Evolutionary conservation across 2,113 vertebrate species (phyloP).

Genomic region (Myanophis thanlyinensis): DNA sequence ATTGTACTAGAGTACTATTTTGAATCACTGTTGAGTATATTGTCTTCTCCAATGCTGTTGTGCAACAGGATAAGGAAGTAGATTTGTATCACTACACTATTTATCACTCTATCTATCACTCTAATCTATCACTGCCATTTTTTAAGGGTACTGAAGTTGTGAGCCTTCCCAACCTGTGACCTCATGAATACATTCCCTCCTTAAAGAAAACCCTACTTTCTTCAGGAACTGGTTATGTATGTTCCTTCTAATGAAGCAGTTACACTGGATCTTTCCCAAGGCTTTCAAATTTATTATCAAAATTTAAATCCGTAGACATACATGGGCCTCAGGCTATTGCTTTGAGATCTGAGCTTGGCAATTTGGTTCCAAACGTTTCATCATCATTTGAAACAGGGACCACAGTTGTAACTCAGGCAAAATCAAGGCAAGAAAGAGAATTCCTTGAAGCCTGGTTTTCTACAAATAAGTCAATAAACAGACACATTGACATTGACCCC

Average conservation of each 20-base stretch:
- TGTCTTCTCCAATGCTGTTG: not conserved
- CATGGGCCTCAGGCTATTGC: not conserved
- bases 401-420: no score
- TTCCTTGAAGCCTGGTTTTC: no score
- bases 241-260: not conserved
- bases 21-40: not conserved
- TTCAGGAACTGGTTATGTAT: not conserved
- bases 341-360: no score
- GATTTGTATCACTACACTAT: not conserved
- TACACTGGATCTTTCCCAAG: not conserved
- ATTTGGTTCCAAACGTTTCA: no score
- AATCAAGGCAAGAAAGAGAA: no score
- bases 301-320: not conserved
- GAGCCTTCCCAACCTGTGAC: not conserved
- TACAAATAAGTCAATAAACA: no score
- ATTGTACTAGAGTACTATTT: not conserved
- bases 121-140: no score
- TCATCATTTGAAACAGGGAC: no score
- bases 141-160: not conserved
- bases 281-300: not conserved
- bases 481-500: no score
- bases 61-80: not conserved
- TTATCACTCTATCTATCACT: no score
- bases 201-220: not conserved
- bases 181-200: not conserved